phyloP scores from a whole-genome alignment of 2,113 vertebrate species.

The Callocephalon fimbriatum region DNA sequence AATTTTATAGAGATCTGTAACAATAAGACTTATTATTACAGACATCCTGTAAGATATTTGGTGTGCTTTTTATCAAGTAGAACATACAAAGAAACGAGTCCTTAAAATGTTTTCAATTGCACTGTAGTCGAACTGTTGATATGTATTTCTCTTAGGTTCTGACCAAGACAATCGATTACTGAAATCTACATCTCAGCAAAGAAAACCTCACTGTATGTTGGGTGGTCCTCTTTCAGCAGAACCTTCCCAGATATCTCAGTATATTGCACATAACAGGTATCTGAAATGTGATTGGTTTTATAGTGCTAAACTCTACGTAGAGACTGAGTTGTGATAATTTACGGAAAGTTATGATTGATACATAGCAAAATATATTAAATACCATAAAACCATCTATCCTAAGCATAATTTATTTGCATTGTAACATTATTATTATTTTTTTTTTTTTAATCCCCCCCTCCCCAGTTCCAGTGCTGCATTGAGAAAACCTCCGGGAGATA shows the following conservation, averaged over 20 bases:
- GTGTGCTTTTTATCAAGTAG: not conserved
- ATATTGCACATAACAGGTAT: slow-evolving; percentile 83
- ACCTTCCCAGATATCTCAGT: slow-evolving; percentile 76
- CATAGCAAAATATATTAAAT: not conserved
- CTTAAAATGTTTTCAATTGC: not conserved
- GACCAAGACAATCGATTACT: slow-evolving; percentile 62
- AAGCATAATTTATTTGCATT: not conserved
- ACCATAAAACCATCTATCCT: not conserved
- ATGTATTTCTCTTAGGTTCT: slow-evolving; percentile 53
- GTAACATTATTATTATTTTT: not conserved
- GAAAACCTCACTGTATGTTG: not conserved
- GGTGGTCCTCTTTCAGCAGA: slow-evolving; percentile 78
- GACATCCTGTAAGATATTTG: not conserved
- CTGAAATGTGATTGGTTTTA: not conserved
- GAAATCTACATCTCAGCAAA: slow-evolving; percentile 54
- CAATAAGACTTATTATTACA: not conserved
- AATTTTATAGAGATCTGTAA: not conserved
- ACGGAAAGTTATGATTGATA: not conserved
- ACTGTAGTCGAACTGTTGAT: not conserved
- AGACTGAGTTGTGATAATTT: not conserved
- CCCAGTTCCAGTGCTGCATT: slow-evolving; percentile 16
- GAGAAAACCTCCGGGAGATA: slow-evolving; percentile 46
- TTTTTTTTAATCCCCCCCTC: not conserved
- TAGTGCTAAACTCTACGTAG: not conserved
- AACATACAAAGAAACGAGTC: not conserved